Base-by-base conservation (phyloP, 2,888 invertebrate species). In the Cephus pygmeus region DNA sequence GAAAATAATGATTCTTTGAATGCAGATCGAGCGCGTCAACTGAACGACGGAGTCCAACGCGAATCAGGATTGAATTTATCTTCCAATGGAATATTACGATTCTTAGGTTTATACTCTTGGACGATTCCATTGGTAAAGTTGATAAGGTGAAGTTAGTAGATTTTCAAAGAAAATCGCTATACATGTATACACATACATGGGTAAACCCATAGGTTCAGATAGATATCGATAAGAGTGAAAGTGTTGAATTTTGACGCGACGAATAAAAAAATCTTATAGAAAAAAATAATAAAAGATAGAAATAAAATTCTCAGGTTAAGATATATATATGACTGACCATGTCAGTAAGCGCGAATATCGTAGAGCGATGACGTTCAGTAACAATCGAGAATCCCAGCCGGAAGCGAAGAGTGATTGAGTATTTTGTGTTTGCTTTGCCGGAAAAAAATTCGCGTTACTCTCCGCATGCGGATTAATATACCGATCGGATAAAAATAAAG, bases 1-100 rank as follows among this genome's bases (percentile, higher is more conserved):
- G 79, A 83, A 81, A 87, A 87, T 88, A 85, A 86, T 88, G 6
- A 40, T 56, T 56, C 56, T 23, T 15, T 56, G 15, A 56, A 56
- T 9, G 56, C 23, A 23, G 23, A 56, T 56, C 56, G 23, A 56
- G 56, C 23, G 56, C 23, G 23, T 56, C 15, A 56, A 56, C 56
- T 23, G 56, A 56, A 56, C 56, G 56, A 23, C 15, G 23, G 9
- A 56, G 56, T 23, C 2, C 2, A 6, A 23, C 23, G 56, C 56
- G 56, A 56, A 56, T 56, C 56, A 56, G 56, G 23, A 23, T 1
- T 56, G 9, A 23, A 56, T 56, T 56, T 56, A 56, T 56, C 23
- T 23, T 23, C 56, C 23, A 23, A 56, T 56, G 23, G 23, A 15
- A 9, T 23, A 23, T 56, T 56, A 56, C 23, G 56, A 56, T 56